These are phyloP conservation scores for Rhinichthys osculus DNA, from an alignment of 2,797 vertebrate genomes.

Conservation along the genomic window DNA sequence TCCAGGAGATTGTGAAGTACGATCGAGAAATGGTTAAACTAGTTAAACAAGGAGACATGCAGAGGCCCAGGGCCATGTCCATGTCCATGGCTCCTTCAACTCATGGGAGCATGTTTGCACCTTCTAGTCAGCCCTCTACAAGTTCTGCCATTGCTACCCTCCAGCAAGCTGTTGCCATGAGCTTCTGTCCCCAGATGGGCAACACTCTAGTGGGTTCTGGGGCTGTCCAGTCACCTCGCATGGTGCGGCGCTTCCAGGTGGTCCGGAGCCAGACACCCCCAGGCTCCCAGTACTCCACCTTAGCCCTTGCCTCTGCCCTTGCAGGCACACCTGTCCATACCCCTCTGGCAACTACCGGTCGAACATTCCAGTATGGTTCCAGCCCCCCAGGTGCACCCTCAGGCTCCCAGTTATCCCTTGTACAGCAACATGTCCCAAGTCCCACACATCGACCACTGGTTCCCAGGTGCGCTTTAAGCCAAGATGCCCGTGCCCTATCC, in stretches of 20 bases:
- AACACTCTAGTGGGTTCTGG: conserved; percentile 82
- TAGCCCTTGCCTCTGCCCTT: conserved; percentile 74
- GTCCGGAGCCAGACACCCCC: conserved; percentile 76
- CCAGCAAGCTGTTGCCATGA: conserved; percentile 97
- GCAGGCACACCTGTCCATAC: conserved; percentile 79
- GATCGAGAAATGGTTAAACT: conserved; percentile 98
- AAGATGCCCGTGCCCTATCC: conserved; percentile 85
- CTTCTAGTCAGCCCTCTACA: conserved; percentile 79
- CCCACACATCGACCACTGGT: conserved; percentile 84
- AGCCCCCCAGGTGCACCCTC: conserved; percentile 74
- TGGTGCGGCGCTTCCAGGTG: conserved; percentile 87
- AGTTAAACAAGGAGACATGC: conserved; percentile 90
- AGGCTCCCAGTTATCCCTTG: conserved; percentile 88
- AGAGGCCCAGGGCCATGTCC: conserved; percentile 79
- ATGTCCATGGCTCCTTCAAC: conserved; percentile 72
- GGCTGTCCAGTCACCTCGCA: conserved; percentile 86
- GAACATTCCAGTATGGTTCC: conserved; percentile 81
- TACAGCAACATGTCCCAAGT: conserved; percentile 82
- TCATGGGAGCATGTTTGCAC: conserved; percentile 79
- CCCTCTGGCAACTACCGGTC: conserved; percentile 74
- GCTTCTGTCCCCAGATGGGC: conserved; percentile 91
- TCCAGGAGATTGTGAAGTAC: conserved; percentile 98
- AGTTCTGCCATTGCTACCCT: conserved; percentile 93
- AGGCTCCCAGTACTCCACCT: conserved; percentile 71
- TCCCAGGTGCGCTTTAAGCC: conserved; percentile 86